Base-by-base conservation (phyloP, 2,113 vertebrate genomes). In the Leptodactylus fuscus region DNA sequence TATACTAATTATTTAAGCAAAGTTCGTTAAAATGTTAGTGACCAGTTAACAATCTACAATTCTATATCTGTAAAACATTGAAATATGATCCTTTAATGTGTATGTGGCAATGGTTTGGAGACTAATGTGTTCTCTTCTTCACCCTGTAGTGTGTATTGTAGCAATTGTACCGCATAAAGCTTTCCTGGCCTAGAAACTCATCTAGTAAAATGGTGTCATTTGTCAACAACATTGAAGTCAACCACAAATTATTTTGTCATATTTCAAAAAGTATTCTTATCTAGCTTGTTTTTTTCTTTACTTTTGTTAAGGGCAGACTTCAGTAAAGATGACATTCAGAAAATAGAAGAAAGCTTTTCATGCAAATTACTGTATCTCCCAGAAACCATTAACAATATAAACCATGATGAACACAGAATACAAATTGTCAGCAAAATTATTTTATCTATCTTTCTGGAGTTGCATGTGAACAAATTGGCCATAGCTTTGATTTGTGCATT, bases 201-300 rank as follows among this genome's bases (percentile, higher is more conserved):
- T 65, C 60, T 65, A 65, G 60, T 32, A 34, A 65, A 65, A 65
- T 65, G 13, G 60, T 65, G 60, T 65, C 27, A 65, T 34, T 65
- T 65, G 60, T 65, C 60, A 65, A 65, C 60, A 65, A 34, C 60
- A 65, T 32, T 32, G 27, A 65, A 32, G 60, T 32, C 60, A 65
- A 32, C 60, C 29, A 32, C 60, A 65, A 32, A 65, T 65, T 65
- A 65, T 65, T 65, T 65, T 65, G 60, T 65, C 60, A 65, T 27
- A 62, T 65, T 65, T 65, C 27, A 65, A 65, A 65, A 65, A 65
- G 60, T 65, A 65, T 65, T 65, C 60, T 65, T 65, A 65, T 65
- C 29, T 29, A 13, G 5, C 58, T 62, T 29, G 24, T 29, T 65
- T 65, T 29, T 1, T 32, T 5, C 9, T 65, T 51, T 48, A 9